phyloP scores from a whole-genome alignment of 2,113 vertebrate genomes.

The Cinclus mexicanus region DNA sequence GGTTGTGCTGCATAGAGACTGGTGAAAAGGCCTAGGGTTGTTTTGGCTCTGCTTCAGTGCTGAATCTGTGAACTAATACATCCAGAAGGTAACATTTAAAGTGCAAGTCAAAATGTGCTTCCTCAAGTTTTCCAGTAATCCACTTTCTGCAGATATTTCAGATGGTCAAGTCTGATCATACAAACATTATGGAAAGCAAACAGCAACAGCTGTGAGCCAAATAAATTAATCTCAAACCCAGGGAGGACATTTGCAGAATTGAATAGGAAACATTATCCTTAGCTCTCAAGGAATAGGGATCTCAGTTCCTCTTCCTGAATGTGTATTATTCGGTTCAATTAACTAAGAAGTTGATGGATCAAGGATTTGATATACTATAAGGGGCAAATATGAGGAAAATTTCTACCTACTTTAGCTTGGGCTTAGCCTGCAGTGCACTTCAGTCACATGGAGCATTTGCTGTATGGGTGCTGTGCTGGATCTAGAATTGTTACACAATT shows the following conservation, averaged over 20 bases:
- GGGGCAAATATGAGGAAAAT: background rate
- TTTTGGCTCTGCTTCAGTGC: background rate
- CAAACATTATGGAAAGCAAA: conserved; percentile 2
- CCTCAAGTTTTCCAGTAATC: conserved; percentile 19
- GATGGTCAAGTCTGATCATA: background rate
- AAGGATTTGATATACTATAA: background rate
- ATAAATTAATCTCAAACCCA: background rate
- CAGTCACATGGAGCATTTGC: background rate
- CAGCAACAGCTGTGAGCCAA: background rate
- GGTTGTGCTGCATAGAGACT: background rate
- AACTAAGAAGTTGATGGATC: background rate
- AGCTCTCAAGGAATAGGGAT: background rate
- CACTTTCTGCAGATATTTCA: conserved; percentile 32
- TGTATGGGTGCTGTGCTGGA: background rate
- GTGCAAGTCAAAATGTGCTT: background rate
- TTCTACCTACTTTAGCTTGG: background rate
- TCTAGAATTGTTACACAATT: background rate
- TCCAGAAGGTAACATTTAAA: background rate
- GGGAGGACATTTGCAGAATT: background rate
- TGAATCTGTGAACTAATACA: background rate
- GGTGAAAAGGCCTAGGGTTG: background rate
- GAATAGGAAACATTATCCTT: background rate
- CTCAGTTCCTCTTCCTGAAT: background rate
- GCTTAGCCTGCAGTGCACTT: background rate
- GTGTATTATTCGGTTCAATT: background rate